Conservation (phyloP, 2,113 vertebrate genomes). For the Zosterops lateralis region DNA sequence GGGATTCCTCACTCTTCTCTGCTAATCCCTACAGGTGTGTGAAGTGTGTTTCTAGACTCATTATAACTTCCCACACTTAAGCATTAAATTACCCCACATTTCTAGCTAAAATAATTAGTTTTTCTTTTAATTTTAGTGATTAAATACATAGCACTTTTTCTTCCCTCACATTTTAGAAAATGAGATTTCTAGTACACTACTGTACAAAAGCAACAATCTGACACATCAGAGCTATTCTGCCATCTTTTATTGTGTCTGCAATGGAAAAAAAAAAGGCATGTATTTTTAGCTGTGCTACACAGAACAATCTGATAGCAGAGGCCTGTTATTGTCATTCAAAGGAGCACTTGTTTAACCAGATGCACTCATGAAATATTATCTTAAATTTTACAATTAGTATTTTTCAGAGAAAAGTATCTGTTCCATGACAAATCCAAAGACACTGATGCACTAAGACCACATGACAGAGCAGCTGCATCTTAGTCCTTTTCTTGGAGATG, state of each 20-base stretch:
- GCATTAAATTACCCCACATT: not conserved
- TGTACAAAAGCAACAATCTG: not conserved
- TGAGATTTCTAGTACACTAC: not conserved
- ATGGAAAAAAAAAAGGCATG: not conserved
- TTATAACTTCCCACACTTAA: not conserved
- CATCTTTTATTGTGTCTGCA: conserved; percentile 20
- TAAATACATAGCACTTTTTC: not conserved
- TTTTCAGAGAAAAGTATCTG: not conserved
- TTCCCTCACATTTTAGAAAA: not conserved
- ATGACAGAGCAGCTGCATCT: not conserved
- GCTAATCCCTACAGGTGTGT: not conserved
- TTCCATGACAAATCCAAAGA: not conserved
- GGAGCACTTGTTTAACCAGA: conserved; percentile 32
- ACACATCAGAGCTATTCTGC: not conserved
- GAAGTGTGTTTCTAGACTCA: not conserved
- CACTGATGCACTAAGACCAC: not conserved
- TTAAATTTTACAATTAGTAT: conserved; percentile 1
- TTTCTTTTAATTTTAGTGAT: not conserved
- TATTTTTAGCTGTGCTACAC: conserved; percentile 20
- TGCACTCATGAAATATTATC: not conserved
- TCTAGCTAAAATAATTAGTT: not conserved
- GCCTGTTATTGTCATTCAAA: conserved; percentile 20
- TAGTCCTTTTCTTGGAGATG: not conserved
- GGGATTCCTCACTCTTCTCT: not conserved
- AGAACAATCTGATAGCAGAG: conserved; percentile 10